A percentile compares a stretch with the other conserved stretches of the same genome.
These are phyloP conservation scores for Drosophila eohydei DNA, from an alignment of 2,888 invertebrate genomes.

Conservation along the genomic window DNA sequence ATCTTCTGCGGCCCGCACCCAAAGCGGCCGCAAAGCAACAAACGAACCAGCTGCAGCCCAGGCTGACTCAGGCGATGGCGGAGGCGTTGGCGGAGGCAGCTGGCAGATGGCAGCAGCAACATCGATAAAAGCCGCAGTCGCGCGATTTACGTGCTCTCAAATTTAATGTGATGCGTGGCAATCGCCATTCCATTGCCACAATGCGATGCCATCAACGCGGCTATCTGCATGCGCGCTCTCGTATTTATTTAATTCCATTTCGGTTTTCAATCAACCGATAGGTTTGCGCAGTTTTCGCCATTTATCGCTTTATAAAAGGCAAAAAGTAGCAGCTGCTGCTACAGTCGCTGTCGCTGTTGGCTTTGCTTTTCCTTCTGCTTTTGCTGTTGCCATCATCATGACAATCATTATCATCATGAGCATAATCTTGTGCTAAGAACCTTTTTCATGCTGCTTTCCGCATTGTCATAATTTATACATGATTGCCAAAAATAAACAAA, in stretches of 20 bases:
- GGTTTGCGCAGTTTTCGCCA: slow-evolving; percentile 61
- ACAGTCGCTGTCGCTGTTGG: neutral
- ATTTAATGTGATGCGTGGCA: slow-evolving; percentile 71
- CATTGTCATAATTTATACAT: slow-evolving; percentile 54
- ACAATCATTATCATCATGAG: slow-evolving; percentile 11
- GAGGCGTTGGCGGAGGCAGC: neutral
- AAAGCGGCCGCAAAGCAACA: slow-evolving; percentile 55
- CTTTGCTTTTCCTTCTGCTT: neutral
- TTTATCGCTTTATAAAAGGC: slow-evolving; percentile 57
- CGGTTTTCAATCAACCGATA: slow-evolving; percentile 74
- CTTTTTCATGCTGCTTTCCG: slow-evolving; percentile 21
- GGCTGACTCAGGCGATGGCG: neutral
- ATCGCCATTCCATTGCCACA: slow-evolving; percentile 49
- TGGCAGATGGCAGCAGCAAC: slow-evolving; percentile 8
- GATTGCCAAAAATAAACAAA: slow-evolving; percentile 63
- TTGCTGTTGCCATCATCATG: slow-evolving; percentile 2
- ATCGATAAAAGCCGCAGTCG: slow-evolving; percentile 53
- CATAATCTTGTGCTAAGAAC: slow-evolving; percentile 35
- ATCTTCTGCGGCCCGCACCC: slow-evolving; percentile 56
- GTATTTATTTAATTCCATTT: slow-evolving; percentile 79
- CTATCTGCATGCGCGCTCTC: slow-evolving; percentile 44
- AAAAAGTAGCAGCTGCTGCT: slow-evolving; percentile 51
- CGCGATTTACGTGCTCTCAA: slow-evolving; percentile 63
- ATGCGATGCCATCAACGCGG: slow-evolving; percentile 28
- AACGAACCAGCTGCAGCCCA: slow-evolving; percentile 30